Conservation (phyloP, 1,140 invertebrate species). For the Caenorhabditis latens region DNA sequence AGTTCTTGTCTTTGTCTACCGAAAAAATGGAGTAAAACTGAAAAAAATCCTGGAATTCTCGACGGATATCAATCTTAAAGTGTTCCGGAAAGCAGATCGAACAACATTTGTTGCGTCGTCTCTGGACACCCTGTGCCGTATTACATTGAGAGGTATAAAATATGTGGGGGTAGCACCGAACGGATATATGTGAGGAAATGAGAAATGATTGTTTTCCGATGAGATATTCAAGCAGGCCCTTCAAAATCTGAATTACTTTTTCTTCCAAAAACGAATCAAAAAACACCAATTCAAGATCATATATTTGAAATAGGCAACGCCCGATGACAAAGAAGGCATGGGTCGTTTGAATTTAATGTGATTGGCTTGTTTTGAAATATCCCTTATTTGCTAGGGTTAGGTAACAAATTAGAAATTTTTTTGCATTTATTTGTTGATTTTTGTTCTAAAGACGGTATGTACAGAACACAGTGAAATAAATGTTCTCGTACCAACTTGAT, state of each 20-base stretch:
- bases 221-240: not conserved
- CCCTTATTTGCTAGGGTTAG: not conserved
- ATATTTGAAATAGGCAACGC: too few relatives aligned
- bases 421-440: too few relatives aligned
- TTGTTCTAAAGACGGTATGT: too few relatives aligned
- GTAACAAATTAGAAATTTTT: too few relatives aligned
- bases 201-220: slow-evolving; percentile 1
- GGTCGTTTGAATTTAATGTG: slow-evolving; percentile 14
- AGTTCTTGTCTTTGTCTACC: not conserved
- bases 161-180: slow-evolving; percentile 20
- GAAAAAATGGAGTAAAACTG: not conserved
- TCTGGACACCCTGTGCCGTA: slow-evolving; percentile 25
- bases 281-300: too few relatives aligned
- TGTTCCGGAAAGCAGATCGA: not conserved
- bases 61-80: slow-evolving; percentile 1
- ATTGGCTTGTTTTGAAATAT: slow-evolving; percentile 11
- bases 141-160: slow-evolving; percentile 24
- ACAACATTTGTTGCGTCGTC: slow-evolving; percentile 51
- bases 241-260: not conserved
- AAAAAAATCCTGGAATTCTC: not conserved
- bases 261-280: not conserved
- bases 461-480: too few relatives aligned
- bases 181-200: not conserved
- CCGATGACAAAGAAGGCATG: not conserved
- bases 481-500: too few relatives aligned